Evolutionary conservation across 2,113 vertebrate genomes (phyloP).

Genomic region (Bagarius yarrelli): DNA sequence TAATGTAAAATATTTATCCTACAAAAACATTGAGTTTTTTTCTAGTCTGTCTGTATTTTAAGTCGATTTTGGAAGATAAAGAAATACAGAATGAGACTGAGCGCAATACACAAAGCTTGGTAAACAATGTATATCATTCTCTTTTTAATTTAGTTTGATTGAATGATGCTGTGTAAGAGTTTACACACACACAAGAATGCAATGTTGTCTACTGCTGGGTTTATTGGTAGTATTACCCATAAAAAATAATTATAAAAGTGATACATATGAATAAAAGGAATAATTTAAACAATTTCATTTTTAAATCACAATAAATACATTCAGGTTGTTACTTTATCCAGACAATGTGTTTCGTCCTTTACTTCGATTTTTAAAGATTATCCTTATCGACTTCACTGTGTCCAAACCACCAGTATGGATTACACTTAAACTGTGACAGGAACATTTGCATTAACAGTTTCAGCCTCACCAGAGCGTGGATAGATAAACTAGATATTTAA

Average conservation of each 20-base stretch:
- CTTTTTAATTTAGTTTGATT: neutral
- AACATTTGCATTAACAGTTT: neutral
- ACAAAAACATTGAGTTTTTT: constrained; percentile 1
- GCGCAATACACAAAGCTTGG: neutral
- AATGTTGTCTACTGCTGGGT: neutral
- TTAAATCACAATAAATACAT: constrained; percentile 39
- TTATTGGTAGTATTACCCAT: constrained; percentile 21
- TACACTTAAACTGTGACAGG: no score
- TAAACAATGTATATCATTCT: neutral
- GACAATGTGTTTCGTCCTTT: constrained; percentile 32
- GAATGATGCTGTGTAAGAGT: neutral
- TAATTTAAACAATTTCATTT: constrained; percentile 15
- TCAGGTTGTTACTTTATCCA: constrained; percentile 20
- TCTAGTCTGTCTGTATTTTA: neutral
- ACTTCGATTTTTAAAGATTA: constrained; percentile 9
- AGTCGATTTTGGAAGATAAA: neutral
- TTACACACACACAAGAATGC: neutral
- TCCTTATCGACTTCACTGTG: no score
- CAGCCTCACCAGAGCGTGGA: neutral
- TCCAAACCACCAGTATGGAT: no score
- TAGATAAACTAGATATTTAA: neutral
- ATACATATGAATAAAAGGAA: constrained; percentile 19
- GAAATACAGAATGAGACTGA: neutral
- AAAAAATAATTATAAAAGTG: neutral
- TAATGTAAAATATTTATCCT: neutral